Percentiles rank a stretch among this genome's conserved stretches.
These are phyloP conservation scores for Rhinophrynus dorsalis DNA, from an alignment of 2,797 vertebrate genomes.

Conservation along the genomic window DNA sequence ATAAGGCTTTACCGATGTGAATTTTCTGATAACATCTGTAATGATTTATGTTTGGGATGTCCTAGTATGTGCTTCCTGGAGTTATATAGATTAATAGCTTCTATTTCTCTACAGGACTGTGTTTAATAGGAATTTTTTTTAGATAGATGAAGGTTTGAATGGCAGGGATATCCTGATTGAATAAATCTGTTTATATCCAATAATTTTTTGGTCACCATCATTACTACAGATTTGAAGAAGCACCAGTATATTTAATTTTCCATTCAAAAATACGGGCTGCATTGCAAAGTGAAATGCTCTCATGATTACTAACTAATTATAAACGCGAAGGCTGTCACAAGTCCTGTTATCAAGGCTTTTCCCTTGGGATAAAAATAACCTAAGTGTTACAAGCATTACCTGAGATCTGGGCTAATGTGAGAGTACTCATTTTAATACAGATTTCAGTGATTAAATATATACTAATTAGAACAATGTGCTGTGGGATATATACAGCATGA, in stretches of 20 bases:
- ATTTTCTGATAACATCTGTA: no score
- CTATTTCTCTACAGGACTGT: no score
- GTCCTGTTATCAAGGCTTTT: slow-evolving; percentile 57
- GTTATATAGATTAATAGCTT: no score
- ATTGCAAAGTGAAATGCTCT: slow-evolving; percentile 34
- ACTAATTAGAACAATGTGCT: slow-evolving; percentile 64
- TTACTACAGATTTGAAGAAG: no score
- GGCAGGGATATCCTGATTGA: neutral
- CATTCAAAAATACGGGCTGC: neutral
- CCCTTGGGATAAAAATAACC: slow-evolving; percentile 62
- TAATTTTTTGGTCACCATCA: no score
- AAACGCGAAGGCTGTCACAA: slow-evolving; percentile 34
- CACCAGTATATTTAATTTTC: no score
- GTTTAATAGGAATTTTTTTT: no score
- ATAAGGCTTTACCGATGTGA: no score
- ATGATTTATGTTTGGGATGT: no score
- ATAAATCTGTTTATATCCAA: neutral
- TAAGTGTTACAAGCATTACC: slow-evolving; percentile 52
- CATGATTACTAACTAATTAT: slow-evolving; percentile 40
- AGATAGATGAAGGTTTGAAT: no score
- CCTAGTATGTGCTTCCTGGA: no score
- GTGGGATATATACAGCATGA: slow-evolving; percentile 32
- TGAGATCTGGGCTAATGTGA: slow-evolving; percentile 30
- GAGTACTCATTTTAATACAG: slow-evolving; percentile 54
- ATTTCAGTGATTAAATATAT: slow-evolving; percentile 60